Percentiles rank a stretch among this genome's conserved stretches.
Conservation (phyloP, 2,888 invertebrate species). For the Mantis religiosa region DNA sequence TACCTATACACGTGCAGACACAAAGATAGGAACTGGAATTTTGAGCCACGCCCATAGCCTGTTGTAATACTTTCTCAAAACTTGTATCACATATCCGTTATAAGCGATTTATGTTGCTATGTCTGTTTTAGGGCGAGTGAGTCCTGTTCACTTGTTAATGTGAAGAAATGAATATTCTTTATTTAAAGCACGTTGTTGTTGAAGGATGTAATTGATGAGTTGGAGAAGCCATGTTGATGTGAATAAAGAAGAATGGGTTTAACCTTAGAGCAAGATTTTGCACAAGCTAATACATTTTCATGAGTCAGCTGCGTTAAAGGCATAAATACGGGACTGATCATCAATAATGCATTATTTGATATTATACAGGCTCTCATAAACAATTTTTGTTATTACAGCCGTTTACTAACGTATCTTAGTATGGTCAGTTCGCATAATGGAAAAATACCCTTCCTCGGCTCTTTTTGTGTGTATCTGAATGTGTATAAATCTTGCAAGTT, state of each 20-base stretch:
- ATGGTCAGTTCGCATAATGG: constrained; percentile 2
- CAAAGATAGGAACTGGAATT: neutral
- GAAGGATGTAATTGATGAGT: neutral
- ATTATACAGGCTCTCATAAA: neutral
- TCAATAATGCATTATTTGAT: constrained; percentile 7
- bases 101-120: neutral
- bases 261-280: neutral
- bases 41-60: neutral
- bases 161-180: neutral
- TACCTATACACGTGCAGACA: neutral
- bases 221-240: neutral
- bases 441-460: neutral
- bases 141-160: neutral
- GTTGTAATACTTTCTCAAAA: too few species aligned
- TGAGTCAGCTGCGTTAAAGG: neutral
- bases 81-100: neutral
- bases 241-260: neutral
- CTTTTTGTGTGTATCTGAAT: constrained; percentile 5
- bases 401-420: neutral
- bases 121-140: neutral
- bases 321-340: neutral
- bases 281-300: neutral
- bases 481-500: constrained; percentile 11
- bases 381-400: neutral
- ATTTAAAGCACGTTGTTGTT: neutral